phyloP scores from a whole-genome alignment of 2,113 vertebrate genomes.

The Xyliphius kryptos region DNA sequence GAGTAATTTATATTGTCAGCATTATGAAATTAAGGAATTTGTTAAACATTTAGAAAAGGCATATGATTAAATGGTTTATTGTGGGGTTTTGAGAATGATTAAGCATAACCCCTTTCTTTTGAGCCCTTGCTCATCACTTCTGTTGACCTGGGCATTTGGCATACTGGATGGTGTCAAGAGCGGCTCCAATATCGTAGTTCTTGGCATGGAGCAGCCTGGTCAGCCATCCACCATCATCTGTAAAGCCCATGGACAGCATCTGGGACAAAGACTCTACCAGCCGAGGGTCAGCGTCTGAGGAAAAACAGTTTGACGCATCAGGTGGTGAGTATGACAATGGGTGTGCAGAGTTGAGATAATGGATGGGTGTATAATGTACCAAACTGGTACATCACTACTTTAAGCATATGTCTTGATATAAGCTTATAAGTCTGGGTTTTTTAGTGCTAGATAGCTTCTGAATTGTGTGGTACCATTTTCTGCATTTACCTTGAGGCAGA shows the following conservation, averaged over 20 bases:
- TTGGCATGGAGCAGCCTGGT: slow-evolving; percentile 92
- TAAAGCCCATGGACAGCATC: slow-evolving; percentile 98
- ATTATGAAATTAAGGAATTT: slow-evolving; percentile 20
- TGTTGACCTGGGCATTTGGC: slow-evolving; percentile 66
- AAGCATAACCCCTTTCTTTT: no score
- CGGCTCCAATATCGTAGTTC: slow-evolving; percentile 81
- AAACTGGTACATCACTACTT: no score
- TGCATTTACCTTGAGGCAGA: slow-evolving; percentile 92
- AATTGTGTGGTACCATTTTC: no score
- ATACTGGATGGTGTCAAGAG: slow-evolving; percentile 90
- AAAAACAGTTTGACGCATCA: no score
- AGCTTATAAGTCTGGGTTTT: no score
- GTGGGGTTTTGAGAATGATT: slow-evolving; percentile 11
- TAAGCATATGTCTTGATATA: no score
- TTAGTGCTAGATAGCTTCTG: no score
- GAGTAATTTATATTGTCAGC: slow-evolving; percentile 25
- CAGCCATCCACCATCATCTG: slow-evolving; percentile 90
- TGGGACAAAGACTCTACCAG: slow-evolving; percentile 88
- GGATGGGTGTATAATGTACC: no score
- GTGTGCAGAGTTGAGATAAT: no score
- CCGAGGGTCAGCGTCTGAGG: slow-evolving; percentile 83
- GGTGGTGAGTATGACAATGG: no score
- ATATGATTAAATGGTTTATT: no score
- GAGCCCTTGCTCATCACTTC: no score
- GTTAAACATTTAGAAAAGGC: slow-evolving; percentile 23